Base-by-base conservation (phyloP, 2,113 vertebrate genomes). In the Prunella fulvescens region DNA sequence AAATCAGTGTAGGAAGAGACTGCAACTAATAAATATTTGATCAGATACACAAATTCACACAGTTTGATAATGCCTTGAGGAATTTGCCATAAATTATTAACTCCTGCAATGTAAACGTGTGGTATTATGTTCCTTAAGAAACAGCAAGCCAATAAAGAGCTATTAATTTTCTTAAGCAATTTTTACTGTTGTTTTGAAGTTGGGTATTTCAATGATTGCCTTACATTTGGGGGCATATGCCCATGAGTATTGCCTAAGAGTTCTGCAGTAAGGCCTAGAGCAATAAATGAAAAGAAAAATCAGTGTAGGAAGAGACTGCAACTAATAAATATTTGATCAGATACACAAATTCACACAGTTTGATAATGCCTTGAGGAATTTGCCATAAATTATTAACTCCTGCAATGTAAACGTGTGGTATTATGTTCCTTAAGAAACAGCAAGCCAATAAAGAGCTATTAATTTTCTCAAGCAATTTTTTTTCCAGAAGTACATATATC, bases 261-360 rank as follows among this genome's bases (percentile, higher is more conserved):
- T 47, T 93, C 80, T 13, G 4, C 66, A 89, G 80, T 81, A 86
- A 91, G 60, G 85, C 93, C 95, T 95, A 81, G 26, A 95, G 94
- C 81, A 95, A 89, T 76, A 97, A 97, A 96, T 80, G 80, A 92
- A 93, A 96, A 93, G 87, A 87, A 86, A 95, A 93, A 84, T 93
- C 94, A 95, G 88, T 70, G 70, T 91, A 89, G 94, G 83, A 94
- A 97, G 97, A 94, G 94, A 96, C 92, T 97, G 83, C 85, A 82
- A 74, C 96, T 98, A 96, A 98, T 98, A 96, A 98, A 98, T 97
- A 97, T 97, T 97, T 98, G 89, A 98, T 98, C 92, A 97, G 95
- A 97, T 98, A 97, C 87, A 98, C 97, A 97, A 97, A 97, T 97
- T 96, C 92, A 89, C 96, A 91, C 70, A 88, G 93, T 98, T 98